Conservation (phyloP, 2,888 invertebrate genomes). For the Ophion ellenae region DNA sequence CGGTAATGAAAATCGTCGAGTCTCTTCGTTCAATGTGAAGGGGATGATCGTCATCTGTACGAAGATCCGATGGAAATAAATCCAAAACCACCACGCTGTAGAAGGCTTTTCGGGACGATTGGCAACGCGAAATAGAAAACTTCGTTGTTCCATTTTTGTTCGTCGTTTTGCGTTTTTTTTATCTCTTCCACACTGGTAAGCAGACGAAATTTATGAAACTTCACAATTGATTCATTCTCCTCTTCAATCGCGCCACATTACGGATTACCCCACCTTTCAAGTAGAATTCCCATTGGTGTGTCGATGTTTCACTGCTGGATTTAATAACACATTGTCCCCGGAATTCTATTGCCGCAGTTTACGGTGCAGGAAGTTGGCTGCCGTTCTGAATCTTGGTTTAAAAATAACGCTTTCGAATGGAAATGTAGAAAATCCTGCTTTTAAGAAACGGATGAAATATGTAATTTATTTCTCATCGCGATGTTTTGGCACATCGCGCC, state of each 20-base stretch:
- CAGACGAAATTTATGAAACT: background rate
- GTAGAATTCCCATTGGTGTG: background rate
- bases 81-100: background rate
- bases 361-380: too few species aligned
- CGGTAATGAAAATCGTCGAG: background rate
- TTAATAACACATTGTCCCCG: background rate
- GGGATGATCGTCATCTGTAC: too few species aligned
- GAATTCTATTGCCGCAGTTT: background rate
- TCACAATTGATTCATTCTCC: background rate
- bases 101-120: background rate
- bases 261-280: background rate
- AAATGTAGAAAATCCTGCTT: background rate
- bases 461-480: background rate
- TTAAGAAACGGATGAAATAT: background rate
- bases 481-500: background rate
- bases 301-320: conserved; percentile 60
- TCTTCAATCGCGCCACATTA: conserved; percentile 1
- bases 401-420: background rate
- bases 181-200: conserved; percentile 1
- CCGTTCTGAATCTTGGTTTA: background rate
- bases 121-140: background rate
- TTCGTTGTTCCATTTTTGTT: background rate
- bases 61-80: too few species aligned
- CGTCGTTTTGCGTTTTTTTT: background rate
- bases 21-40: background rate